Conservation (phyloP, 2,888 invertebrate genomes). For the Orthonevra nobilis region DNA sequence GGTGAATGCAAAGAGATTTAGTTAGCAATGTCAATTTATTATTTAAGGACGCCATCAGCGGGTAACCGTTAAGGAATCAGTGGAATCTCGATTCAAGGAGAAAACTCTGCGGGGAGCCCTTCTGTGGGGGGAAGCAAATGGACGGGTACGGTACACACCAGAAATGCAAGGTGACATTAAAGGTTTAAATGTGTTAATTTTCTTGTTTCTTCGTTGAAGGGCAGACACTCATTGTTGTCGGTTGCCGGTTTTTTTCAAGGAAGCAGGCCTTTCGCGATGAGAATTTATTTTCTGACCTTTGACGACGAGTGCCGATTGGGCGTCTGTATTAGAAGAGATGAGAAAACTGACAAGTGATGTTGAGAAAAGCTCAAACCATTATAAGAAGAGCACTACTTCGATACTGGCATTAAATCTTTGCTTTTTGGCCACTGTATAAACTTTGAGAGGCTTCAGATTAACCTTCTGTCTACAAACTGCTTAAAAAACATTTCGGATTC, state of each 20-base stretch:
- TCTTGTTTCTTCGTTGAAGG: neutral
- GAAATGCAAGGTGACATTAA: slow-evolving; percentile 40
- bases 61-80: neutral
- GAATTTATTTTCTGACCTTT: too few relatives aligned
- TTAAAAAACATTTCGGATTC: too few relatives aligned
- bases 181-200: slow-evolving; percentile 10
- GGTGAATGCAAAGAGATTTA: slow-evolving; percentile 52
- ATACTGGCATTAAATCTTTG: neutral
- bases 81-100: slow-evolving; percentile 3
- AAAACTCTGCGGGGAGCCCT: slow-evolving; percentile 11
- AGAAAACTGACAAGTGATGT: too few relatives aligned
- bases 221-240: slow-evolving; percentile 12
- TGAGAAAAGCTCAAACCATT: too few relatives aligned
- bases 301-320: too few relatives aligned
- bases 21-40: slow-evolving; percentile 48
- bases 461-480: too few relatives aligned
- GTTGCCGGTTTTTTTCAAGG: too few relatives aligned
- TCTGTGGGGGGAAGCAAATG: neutral
- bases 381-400: too few relatives aligned
- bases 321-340: too few relatives aligned
- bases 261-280: too few relatives aligned
- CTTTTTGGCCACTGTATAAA: too few relatives aligned
- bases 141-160: neutral
- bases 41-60: slow-evolving; percentile 41
- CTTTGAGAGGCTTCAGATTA: too few relatives aligned